Conservation (phyloP, 2,888 invertebrate genomes). For the Apeira syringaria region DNA sequence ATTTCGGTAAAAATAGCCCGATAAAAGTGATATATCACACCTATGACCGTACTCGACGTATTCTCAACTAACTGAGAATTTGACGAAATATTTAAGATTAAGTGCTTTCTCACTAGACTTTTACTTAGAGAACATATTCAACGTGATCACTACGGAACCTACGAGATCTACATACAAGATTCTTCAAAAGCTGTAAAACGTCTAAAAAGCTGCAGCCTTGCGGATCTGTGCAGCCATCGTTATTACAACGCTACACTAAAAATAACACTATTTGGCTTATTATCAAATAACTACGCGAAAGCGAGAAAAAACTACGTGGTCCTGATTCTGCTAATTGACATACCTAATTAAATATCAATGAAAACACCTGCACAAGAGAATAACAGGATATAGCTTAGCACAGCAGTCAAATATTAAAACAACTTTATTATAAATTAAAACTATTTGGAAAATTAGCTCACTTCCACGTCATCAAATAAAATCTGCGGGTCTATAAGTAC, state of each 20-base stretch:
- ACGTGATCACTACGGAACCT: slow-evolving; percentile 57
- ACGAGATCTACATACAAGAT: slow-evolving; percentile 51
- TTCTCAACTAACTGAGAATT: slow-evolving; percentile 46
- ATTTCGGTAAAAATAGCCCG: slow-evolving; percentile 34
- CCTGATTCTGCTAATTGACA: slow-evolving; percentile 36
- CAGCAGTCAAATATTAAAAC: slow-evolving; percentile 5
- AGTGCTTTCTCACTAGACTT: slow-evolving; percentile 54
- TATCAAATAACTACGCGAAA: slow-evolving; percentile 53
- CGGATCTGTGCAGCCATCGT: slow-evolving; percentile 54
- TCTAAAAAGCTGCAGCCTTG: slow-evolving; percentile 74
- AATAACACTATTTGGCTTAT: slow-evolving; percentile 62
- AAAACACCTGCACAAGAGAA: slow-evolving; percentile 18
- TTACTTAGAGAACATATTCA: slow-evolving; percentile 35
- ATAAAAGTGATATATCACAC: slow-evolving; percentile 35
- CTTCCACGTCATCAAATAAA: no score
- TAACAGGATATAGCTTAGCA: slow-evolving; percentile 10
- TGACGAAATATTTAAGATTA: slow-evolving; percentile 47
- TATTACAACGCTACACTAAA: slow-evolving; percentile 53
- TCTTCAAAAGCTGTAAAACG: slow-evolving; percentile 46
- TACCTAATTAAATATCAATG: slow-evolving; percentile 28
- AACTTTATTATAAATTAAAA: no score
- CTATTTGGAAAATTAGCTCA: no score
- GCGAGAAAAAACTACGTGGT: slow-evolving; percentile 46
- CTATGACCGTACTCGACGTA: slow-evolving; percentile 41
- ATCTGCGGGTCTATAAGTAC: no score